These are phyloP conservation scores for Galaxea fascicularis DNA, from an alignment of 92 coral and sea anemone genomes.

Conservation along the genomic window DNA sequence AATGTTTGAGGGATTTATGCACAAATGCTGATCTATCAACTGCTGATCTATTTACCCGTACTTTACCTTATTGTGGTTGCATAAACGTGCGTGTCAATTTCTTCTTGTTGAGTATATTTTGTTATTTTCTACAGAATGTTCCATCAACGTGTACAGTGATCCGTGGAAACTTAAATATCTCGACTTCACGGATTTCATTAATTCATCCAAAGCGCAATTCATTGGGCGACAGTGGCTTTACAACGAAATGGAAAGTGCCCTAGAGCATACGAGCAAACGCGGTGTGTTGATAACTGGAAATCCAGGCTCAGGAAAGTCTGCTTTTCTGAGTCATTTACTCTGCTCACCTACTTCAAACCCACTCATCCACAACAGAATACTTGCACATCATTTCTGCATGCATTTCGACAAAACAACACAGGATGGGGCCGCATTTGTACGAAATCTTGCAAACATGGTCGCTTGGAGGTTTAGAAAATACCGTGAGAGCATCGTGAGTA, in stretches of 20 bases:
- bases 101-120: slow-evolving; percentile 35
- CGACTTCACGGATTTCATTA: slow-evolving; percentile 37
- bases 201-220: slow-evolving; percentile 41
- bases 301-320: slow-evolving; percentile 81
- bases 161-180: slow-evolving; percentile 43
- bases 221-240: slow-evolving; percentile 76
- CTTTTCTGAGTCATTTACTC: slow-evolving; percentile 77
- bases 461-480: slow-evolving; percentile 61
- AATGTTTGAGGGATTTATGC: too few relatives aligned
- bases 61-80: too few relatives aligned
- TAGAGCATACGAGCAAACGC: slow-evolving; percentile 10
- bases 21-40: too few relatives aligned
- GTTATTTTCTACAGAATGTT: slow-evolving; percentile 2
- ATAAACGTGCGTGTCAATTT: too few relatives aligned
- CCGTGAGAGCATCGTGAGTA: slow-evolving; percentile 31
- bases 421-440: slow-evolving; percentile 80
- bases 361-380: slow-evolving; percentile 72
- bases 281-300: slow-evolving; percentile 71
- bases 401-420: slow-evolving; percentile 73
- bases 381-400: slow-evolving; percentile 86
- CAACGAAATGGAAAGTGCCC: slow-evolving; percentile 52
- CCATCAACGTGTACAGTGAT: background rate
- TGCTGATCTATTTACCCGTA: too few relatives aligned
- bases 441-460: slow-evolving; percentile 81
- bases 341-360: slow-evolving; percentile 80